Percentiles rank a stretch among this genome's conserved stretches.
Conservation (phyloP, 1,140 invertebrate species). For the Hyphantria cunea region DNA sequence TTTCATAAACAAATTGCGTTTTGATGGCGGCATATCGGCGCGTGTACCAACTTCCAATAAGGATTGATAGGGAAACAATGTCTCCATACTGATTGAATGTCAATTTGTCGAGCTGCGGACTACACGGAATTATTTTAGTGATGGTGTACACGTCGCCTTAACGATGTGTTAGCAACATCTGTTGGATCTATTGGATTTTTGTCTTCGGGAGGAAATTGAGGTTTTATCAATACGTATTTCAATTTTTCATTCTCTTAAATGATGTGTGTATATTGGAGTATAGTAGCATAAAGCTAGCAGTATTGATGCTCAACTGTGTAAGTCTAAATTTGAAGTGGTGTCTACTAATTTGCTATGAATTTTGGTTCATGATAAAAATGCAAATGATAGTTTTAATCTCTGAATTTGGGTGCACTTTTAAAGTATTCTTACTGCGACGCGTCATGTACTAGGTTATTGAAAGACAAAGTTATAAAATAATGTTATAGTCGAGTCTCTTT, state of each 20-base stretch:
- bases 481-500: no score
- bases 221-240: slow-evolving; percentile 5
- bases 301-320: slow-evolving; percentile 17
- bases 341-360: no score
- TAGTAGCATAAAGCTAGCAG: background rate
- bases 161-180: slow-evolving; percentile 51
- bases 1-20: slow-evolving; percentile 82
- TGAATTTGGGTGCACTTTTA: slow-evolving; percentile 39
- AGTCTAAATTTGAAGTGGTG: background rate
- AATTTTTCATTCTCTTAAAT: background rate
- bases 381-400: background rate
- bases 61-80: slow-evolving; percentile 81
- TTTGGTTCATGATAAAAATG: no score
- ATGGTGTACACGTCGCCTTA: slow-evolving; percentile 67
- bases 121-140: slow-evolving; percentile 57
- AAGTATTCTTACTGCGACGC: no score
- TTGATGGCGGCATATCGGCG: slow-evolving; percentile 78
- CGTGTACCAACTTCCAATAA: slow-evolving; percentile 74
- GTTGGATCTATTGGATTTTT: slow-evolving; percentile 13
- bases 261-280: background rate
- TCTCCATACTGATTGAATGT: slow-evolving; percentile 78
- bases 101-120: slow-evolving; percentile 64
- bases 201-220: slow-evolving; percentile 3
- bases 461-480: no score
- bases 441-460: no score